Conservation (phyloP, 2,113 vertebrate species). For the Trichechus manatus region DNA sequence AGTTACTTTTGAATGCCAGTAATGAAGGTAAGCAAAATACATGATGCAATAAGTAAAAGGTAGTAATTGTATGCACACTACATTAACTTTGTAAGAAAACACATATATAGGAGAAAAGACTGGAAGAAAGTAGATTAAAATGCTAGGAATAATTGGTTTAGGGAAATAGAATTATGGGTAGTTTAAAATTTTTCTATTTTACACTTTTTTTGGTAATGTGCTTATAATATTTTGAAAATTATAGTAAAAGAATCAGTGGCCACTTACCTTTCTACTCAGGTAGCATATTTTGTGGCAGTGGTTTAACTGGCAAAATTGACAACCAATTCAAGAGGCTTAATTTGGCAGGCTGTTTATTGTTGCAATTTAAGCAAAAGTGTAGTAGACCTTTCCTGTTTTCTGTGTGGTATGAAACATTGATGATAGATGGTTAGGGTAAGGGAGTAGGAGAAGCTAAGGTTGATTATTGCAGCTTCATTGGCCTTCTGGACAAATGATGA, state of each 20-base stretch:
- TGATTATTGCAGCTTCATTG: not conserved
- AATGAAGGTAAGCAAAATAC: not conserved
- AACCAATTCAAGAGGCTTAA: not conserved
- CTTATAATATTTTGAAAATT: not conserved
- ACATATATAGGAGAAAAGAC: no score
- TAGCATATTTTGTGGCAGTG: not conserved
- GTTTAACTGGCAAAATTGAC: conserved; percentile 1
- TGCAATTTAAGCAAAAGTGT: not conserved
- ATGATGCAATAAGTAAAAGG: not conserved
- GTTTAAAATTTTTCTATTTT: not conserved
- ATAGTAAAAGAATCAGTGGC: not conserved
- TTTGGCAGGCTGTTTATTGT: not conserved
- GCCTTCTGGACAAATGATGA: not conserved
- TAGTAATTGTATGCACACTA: not conserved
- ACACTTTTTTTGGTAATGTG: not conserved
- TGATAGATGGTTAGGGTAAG: not conserved
- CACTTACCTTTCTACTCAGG: not conserved
- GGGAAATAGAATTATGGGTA: not conserved
- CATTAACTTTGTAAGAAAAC: not conserved
- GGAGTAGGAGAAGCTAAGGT: not conserved
- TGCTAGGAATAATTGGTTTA: not conserved
- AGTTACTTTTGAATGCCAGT: not conserved
- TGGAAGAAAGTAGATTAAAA: no score
- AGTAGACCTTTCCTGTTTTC: not conserved
- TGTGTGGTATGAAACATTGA: not conserved